phyloP scores from a whole-genome alignment of 2,888 invertebrate genomes.

The Incurvaria masculella region DNA sequence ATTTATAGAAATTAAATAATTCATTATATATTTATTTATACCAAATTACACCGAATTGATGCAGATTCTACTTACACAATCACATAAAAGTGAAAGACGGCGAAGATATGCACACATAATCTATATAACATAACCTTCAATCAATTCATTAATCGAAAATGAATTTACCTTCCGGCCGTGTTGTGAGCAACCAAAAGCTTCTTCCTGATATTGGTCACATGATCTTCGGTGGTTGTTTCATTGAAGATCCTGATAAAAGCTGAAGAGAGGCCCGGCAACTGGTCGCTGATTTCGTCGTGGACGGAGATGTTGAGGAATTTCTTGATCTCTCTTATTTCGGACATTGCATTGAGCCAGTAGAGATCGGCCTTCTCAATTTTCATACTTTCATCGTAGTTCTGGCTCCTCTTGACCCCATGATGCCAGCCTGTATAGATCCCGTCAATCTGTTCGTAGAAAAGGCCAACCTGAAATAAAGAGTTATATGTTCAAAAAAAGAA shows the following conservation, averaged over 20 bases:
- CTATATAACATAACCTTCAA: not conserved
- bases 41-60: no score
- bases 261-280: slow-evolving; percentile 50
- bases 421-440: slow-evolving; percentile 76
- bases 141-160: no score
- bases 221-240: slow-evolving; percentile 36
- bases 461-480: slow-evolving; percentile 63
- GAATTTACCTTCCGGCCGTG: slow-evolving; percentile 70
- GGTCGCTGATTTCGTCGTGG: slow-evolving; percentile 27
- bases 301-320: slow-evolving; percentile 43
- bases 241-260: slow-evolving; percentile 62
- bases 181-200: slow-evolving; percentile 76
- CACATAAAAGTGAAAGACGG: not conserved
- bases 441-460: slow-evolving; percentile 74
- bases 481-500: no score
- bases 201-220: slow-evolving; percentile 24
- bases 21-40: no score
- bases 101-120: not conserved
- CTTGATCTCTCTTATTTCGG: slow-evolving; percentile 72
- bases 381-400: slow-evolving; percentile 56
- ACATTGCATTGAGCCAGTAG: slow-evolving; percentile 70
- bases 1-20: no score
- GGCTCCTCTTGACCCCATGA: slow-evolving; percentile 63
- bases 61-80: no score
- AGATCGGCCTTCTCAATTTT: slow-evolving; percentile 64